These are phyloP conservation scores for Colaptes auratus DNA, from an alignment of 2,113 vertebrate genomes.

Conservation along the genomic window DNA sequence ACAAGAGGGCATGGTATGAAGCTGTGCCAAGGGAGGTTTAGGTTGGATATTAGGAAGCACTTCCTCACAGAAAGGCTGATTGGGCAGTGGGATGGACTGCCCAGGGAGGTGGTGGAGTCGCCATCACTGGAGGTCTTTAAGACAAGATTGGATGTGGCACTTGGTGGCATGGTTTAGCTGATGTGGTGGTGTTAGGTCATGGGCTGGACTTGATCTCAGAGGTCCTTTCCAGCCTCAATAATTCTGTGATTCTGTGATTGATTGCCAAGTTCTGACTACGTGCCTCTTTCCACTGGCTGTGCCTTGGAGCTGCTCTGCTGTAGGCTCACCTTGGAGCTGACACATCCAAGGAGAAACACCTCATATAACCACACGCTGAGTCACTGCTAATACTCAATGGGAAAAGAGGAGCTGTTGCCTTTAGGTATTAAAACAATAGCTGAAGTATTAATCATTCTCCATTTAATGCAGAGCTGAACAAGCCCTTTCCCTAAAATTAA, in stretches of 20 bases:
- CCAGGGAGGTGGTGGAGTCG: too few species aligned
- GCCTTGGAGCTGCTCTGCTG: background rate
- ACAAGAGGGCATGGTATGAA: too few species aligned
- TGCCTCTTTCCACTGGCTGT: constrained; percentile 8
- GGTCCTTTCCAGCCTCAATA: background rate
- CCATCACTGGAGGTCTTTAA: too few species aligned
- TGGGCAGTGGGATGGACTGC: too few species aligned
- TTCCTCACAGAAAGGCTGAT: too few species aligned
- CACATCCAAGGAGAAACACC: constrained; percentile 14
- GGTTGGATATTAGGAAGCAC: too few species aligned
- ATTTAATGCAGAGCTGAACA: background rate
- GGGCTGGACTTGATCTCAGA: too few species aligned
- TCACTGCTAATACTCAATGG: constrained; percentile 1
- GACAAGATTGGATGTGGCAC: too few species aligned
- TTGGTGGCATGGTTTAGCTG: too few species aligned
- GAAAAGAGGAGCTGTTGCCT: constrained; percentile 25
- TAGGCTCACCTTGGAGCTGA: background rate
- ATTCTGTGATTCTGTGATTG: too few species aligned
- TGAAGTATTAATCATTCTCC: constrained; percentile 53
- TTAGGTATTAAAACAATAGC: constrained; percentile 44
- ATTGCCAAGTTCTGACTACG: background rate
- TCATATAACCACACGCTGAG: constrained; percentile 28
- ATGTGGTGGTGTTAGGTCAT: too few species aligned
- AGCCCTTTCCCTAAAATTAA: constrained; percentile 29
- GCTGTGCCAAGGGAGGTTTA: too few species aligned